Conservation (phyloP, 2,113 vertebrate species). For the Cyprinodon brontotheroides region DNA sequence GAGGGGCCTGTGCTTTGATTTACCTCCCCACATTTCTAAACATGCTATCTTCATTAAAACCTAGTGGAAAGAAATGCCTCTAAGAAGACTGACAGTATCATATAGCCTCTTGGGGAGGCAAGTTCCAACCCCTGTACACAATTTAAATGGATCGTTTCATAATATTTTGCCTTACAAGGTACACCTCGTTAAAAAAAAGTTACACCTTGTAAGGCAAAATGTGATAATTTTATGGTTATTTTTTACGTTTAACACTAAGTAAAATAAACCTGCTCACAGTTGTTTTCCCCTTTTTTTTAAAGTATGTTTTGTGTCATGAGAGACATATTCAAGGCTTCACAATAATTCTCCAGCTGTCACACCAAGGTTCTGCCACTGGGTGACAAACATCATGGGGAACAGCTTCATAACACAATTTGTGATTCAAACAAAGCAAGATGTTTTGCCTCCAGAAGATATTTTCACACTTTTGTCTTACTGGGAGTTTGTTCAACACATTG, state of each 20-base stretch:
- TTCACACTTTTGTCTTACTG: slow-evolving; percentile 20
- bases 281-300: not conserved
- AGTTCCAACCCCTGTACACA: not conserved
- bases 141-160: not conserved
- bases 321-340: not conserved
- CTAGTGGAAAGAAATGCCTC: not conserved
- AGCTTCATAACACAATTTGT: slow-evolving; percentile 6
- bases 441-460: slow-evolving; percentile 25
- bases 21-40: too few species aligned
- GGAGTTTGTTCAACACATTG: not conserved
- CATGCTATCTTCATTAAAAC: not conserved
- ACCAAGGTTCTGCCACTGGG: not conserved
- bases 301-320: not conserved
- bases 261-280: not conserved
- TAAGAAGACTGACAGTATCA: not conserved
- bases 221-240: not conserved
- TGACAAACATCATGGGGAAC: not conserved
- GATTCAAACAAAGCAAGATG: slow-evolving; percentile 24
- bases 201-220: not conserved
- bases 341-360: not conserved
- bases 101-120: not conserved
- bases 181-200: too few species aligned
- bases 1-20: not conserved
- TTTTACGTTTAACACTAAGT: not conserved
- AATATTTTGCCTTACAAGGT: not conserved